Base-by-base conservation (phyloP, 2,797 vertebrate species). In the Phaenicophaeus curvirostris region DNA sequence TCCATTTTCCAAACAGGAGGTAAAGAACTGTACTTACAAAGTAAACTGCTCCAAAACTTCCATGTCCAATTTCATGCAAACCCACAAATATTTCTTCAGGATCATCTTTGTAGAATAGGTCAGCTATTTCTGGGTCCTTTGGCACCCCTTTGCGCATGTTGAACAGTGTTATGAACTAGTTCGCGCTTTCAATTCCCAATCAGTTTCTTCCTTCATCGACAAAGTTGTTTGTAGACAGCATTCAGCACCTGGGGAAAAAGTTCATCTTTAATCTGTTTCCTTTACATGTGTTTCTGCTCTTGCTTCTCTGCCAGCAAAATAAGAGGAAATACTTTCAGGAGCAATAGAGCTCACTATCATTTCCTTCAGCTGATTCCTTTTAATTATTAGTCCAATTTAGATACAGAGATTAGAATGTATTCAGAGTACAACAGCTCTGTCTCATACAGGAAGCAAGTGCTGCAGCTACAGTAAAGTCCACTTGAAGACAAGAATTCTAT, bases 61-160 rank as follows among this genome's bases (percentile, higher is more conserved):
- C 99, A 98, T 99, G 99, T 89, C 99, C 99, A 57, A 99, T 99
- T 97, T 99, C 99, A 33, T 99, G 99, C 91, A 99, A 98, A 94
- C 99, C 99, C 89, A 99, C 98, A 96, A 99, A 99, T 87, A 99
- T 98, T n/a, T 99, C 99, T 89, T 99, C 99, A 16, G 99, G 99
- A 97, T 99, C 99, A 97, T 99, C 99, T 97, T 99, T 99, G 97
- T 99, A 98, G 98, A 99, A 99, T 53, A 99, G 98, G 95, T 99
- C 98, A 48, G 98, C 98, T 95, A 98, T 95, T 95, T 99, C 99
- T 3, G 99, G 98, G 98, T 99, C 99, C 97, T 99, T 99, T 48
- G 96, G 97, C 82, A 97, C 98, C 94, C 98, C 99, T 98, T 99
- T 99, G 96, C 98, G 98, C 95, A 99, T 99, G 97, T 97, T 99